These are phyloP conservation scores for Phaethon lepturus DNA, from an alignment of 2,113 vertebrate genomes.

Conservation along the genomic window DNA sequence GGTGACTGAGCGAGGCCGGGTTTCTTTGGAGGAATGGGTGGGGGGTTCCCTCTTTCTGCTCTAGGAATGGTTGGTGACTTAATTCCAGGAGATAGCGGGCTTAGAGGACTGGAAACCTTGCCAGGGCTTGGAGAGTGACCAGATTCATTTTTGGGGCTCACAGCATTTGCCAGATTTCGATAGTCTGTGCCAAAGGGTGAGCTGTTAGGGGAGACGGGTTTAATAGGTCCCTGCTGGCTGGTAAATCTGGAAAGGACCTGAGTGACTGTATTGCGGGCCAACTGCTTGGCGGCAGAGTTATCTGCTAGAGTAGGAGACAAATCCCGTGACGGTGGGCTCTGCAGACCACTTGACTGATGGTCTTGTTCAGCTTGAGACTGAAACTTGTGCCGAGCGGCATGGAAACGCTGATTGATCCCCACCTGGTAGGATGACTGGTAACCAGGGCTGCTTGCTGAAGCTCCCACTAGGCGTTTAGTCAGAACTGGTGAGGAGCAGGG, in stretches of 20 bases:
- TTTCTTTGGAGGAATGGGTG: slow-evolving; percentile 96
- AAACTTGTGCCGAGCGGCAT: slow-evolving; percentile 94
- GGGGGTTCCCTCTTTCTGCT: slow-evolving; percentile 91
- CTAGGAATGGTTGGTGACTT: slow-evolving; percentile 90
- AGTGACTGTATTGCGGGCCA: slow-evolving; percentile 92
- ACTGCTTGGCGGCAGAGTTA: slow-evolving; percentile 86
- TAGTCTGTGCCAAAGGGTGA: slow-evolving; percentile 97
- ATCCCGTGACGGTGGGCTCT: slow-evolving; percentile 79
- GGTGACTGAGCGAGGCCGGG: slow-evolving; percentile 90
- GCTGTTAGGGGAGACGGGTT: slow-evolving; percentile 81
- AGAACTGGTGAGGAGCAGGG: slow-evolving; percentile 94
- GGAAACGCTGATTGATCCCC: slow-evolving; percentile 95
- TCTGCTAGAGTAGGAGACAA: slow-evolving; percentile 83
- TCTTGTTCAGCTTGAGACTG: slow-evolving; percentile 91
- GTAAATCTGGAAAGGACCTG: slow-evolving; percentile 94
- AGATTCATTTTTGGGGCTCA: slow-evolving; percentile 67
- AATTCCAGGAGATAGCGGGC: slow-evolving; percentile 83
- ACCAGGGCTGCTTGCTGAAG: slow-evolving; percentile 79
- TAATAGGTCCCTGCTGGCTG: slow-evolving; percentile 84
- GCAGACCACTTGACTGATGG: slow-evolving; percentile 75
- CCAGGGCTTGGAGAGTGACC: slow-evolving; percentile 71
- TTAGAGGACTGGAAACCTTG: slow-evolving; percentile 82
- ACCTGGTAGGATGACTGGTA: slow-evolving; percentile 94
- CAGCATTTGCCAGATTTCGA: slow-evolving; percentile 78
- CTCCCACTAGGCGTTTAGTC: slow-evolving; percentile 84